Base-by-base conservation (phyloP, 2,888 invertebrate genomes). In the Pachymerium ferrugineum region DNA sequence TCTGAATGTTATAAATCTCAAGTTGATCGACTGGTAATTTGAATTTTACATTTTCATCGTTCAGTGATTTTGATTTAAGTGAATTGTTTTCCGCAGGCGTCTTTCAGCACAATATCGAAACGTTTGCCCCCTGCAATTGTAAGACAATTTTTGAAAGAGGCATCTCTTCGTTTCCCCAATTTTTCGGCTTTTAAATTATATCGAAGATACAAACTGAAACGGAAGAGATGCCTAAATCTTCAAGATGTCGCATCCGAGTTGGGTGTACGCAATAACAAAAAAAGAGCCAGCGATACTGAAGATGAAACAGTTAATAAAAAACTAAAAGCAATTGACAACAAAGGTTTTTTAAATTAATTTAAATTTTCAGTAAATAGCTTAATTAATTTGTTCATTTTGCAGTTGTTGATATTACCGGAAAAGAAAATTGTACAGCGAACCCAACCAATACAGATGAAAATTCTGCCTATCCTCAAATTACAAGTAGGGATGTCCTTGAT, bases 1-100 rank as follows among this genome's bases (percentile, higher is more conserved):
- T 70, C 70, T 2, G 70, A 70, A 35, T 70, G 70, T 35, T 70
- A 70, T 16, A 70, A 70, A 35, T 70, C 70, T 1, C 70, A 70
- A 33, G 33, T 70, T 16, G 70, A 70, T 16, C 29, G 19, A 35
- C 31, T 33, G 31, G 70, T 70, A 28, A 62, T 14, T 5, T 62
- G 1, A 62, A n/a, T 6, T 3, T 62, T 12, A 1, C 28, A 68
- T 28, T 68, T 25, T 19, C n/a, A 28, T 28, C 25, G n/a, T 19
- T 68, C 6, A 67, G 3, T 67, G 3, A 28, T 12, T 68, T 25
- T 8, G 16, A 28, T 22, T 12, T 25, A 68, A 68, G 5, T 19
- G 6, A 14, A 10, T 29, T 67, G 1, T 3, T 68, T 68, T 68
- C 14, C 19, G 12, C 12, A 68, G 68, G 68, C 30, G 8, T 70